Evolutionary conservation across 2,113 vertebrate species (phyloP).

Genomic region (Calypte anna): DNA sequence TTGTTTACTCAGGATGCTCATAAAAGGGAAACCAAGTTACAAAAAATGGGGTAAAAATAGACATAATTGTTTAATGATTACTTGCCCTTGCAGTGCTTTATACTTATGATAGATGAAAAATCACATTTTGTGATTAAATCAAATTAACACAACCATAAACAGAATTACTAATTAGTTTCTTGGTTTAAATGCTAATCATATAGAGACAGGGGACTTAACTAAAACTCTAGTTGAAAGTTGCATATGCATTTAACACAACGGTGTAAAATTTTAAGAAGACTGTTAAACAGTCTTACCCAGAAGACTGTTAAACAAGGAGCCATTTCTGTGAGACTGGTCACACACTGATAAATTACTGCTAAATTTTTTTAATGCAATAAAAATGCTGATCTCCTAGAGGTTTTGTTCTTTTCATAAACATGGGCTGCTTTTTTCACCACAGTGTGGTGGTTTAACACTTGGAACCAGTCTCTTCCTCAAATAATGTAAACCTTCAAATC

Average conservation of each 20-base stretch:
- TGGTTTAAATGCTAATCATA: constrained; percentile 53
- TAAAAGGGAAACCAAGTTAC: neutral
- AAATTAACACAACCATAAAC: constrained; percentile 75
- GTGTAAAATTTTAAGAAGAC: neutral
- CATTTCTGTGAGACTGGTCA: neutral
- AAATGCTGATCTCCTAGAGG: neutral
- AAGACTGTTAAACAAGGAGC: neutral
- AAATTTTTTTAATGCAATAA: neutral
- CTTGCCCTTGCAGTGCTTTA: neutral
- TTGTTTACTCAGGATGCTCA: neutral
- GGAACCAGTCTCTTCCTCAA: neutral
- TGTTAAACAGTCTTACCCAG: neutral
- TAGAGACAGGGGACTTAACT: neutral
- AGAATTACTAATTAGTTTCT: constrained; percentile 50
- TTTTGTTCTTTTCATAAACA: neutral
- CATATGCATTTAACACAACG: neutral
- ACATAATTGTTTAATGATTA: neutral
- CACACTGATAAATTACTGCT: neutral
- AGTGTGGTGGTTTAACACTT: neutral
- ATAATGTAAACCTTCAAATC: neutral
- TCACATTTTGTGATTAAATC: constrained; percentile 42
- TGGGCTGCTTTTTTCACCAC: neutral
- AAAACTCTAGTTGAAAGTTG: neutral
- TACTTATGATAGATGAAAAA: neutral
- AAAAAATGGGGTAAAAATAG: constrained; percentile 17